A percentile compares a stretch with the other conserved stretches of the same genome.
Conservation (phyloP, 2,888 invertebrate genomes). For the Orchestes rusci region DNA sequence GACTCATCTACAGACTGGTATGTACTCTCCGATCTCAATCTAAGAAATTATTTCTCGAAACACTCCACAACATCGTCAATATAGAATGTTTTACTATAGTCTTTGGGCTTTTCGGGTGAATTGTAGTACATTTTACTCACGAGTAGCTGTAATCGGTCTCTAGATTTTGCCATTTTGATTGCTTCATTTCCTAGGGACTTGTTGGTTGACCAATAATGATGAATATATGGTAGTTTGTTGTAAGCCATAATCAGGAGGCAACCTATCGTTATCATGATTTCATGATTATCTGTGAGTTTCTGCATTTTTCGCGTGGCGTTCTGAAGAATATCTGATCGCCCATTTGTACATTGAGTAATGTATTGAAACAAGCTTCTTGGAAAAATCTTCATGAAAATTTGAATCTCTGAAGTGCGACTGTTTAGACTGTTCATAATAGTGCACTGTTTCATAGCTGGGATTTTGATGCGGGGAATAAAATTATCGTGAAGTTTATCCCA, state of each 20-base stretch:
- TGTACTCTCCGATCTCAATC: slow-evolving; percentile 2
- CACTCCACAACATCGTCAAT: slow-evolving; percentile 13
- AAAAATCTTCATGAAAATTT: slow-evolving; percentile 11
- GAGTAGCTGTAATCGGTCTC: slow-evolving; percentile 12
- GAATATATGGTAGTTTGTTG: slow-evolving; percentile 6
- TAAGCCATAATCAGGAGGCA: slow-evolving; percentile 10
- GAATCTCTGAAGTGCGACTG: slow-evolving; percentile 6
- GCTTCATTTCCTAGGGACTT: slow-evolving; percentile 12
- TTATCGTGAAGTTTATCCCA: slow-evolving; percentile 6
- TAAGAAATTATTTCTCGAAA: slow-evolving; percentile 11
- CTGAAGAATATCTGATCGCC: slow-evolving; percentile 9
- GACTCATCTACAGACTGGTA: slow-evolving; percentile 19
- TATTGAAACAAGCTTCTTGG: slow-evolving; percentile 10
- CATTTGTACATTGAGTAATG: slow-evolving; percentile 10
- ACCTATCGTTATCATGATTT: slow-evolving; percentile 10
- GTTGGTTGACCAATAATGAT: slow-evolving; percentile 9
- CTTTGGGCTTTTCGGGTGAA: slow-evolving; percentile 9
- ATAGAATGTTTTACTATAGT: slow-evolving; percentile 8
- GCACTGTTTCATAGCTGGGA: slow-evolving; percentile 5
- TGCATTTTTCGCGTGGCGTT: slow-evolving; percentile 1
- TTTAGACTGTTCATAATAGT: slow-evolving; percentile 6
- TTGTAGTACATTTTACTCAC: slow-evolving; percentile 9
- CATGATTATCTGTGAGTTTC: slow-evolving; percentile 6
- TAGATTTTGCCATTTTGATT: slow-evolving; percentile 4
- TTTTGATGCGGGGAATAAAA: slow-evolving; percentile 6